These are phyloP conservation scores for Scaptomyza hsui DNA, from an alignment of 1,140 invertebrate genomes.

Conservation along the genomic window DNA sequence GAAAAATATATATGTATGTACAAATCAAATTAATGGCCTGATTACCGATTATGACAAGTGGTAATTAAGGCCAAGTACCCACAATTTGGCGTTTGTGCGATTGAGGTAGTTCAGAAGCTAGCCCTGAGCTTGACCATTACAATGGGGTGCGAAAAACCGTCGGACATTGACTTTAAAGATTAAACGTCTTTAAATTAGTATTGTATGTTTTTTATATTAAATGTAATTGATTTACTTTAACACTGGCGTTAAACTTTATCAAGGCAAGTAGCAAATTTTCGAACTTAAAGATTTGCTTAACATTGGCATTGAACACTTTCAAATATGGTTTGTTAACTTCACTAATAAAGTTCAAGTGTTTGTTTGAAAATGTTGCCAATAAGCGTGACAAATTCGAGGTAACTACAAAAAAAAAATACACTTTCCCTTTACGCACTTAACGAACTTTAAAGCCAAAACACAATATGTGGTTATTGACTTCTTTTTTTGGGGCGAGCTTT, in stretches of 20 bases:
- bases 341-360: background rate
- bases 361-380: background rate
- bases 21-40: conserved; percentile 12
- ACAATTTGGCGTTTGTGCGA: conserved; percentile 1
- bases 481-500: conserved; percentile 20
- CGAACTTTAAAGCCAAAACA: background rate
- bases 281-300: conserved; percentile 6
- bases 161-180: conserved; percentile 21
- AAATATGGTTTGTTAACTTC: background rate
- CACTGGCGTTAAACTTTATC: conserved; percentile 21
- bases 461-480: conserved; percentile 24
- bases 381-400: background rate
- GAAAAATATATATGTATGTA: background rate
- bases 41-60: conserved; percentile 26
- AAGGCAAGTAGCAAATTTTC: conserved; percentile 30
- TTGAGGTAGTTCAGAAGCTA: background rate
- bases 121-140: conserved; percentile 23
- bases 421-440: conserved; percentile 1
- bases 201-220: background rate
- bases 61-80: conserved; percentile 14
- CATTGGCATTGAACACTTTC: conserved; percentile 33
- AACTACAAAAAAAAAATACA: background rate
- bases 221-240: conserved; percentile 32
- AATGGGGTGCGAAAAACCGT: background rate
- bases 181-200: conserved; percentile 5